phyloP scores from a whole-genome alignment of 2,113 vertebrate genomes.

The Nothoprocta pentlandii region DNA sequence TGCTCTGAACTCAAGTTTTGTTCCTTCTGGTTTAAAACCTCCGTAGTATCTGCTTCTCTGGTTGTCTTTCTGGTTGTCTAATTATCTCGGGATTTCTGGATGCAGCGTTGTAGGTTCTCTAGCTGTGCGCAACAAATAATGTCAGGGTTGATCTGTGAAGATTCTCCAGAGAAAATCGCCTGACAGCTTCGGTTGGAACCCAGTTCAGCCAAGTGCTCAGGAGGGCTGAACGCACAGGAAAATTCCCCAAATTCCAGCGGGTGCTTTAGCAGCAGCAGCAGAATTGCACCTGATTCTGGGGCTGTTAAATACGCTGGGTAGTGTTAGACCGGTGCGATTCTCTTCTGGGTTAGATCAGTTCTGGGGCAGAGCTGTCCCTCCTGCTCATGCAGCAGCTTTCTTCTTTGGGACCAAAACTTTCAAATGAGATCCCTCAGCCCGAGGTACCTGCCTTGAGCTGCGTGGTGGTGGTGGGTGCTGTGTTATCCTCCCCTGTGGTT shows the following conservation, averaged over 20 bases:
- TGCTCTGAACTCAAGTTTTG: background rate
- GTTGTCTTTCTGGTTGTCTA: background rate
- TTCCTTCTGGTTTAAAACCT: background rate
- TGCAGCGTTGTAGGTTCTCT: background rate
- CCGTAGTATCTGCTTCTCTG: background rate
- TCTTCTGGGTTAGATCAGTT: background rate
- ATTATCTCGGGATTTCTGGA: background rate
- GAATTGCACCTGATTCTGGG: background rate
- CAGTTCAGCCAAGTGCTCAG: fast-evolving
- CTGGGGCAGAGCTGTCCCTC: background rate
- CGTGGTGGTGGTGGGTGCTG: background rate
- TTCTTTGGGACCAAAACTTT: background rate
- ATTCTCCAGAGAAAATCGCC: background rate
- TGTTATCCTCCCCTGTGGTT: background rate
- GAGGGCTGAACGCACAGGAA: background rate
- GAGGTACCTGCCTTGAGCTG: background rate
- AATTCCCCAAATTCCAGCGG: background rate
- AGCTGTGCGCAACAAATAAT: background rate
- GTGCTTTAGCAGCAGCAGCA: background rate
- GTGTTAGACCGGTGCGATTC: fast-evolving
- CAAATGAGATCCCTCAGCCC: background rate
- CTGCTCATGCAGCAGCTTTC: background rate
- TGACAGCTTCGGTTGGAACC: background rate
- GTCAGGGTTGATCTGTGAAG: background rate
- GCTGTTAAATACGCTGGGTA: background rate